phyloP scores from a whole-genome alignment of 1,140 invertebrate genomes.

The Drosophila kanapiae region DNA sequence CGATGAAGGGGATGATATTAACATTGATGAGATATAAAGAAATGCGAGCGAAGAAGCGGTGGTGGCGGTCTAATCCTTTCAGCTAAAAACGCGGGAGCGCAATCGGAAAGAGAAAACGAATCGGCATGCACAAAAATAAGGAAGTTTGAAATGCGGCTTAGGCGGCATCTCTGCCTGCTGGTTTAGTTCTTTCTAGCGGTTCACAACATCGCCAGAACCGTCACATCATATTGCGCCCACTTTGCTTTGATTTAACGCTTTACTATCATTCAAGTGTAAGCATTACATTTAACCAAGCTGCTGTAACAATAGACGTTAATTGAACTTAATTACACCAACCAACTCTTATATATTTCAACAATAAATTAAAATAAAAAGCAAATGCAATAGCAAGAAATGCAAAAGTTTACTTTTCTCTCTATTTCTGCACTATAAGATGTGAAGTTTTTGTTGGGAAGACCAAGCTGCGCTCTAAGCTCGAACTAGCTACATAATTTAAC shows the following conservation, averaged over 20 bases:
- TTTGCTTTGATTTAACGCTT: conserved; percentile 38
- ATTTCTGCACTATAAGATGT: no score
- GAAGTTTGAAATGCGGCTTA: background rate
- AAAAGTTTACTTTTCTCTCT: background rate
- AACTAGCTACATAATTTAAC: no score
- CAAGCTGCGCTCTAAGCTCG: no score
- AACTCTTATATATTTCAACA: conserved; percentile 23
- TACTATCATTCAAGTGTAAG: conserved; percentile 29
- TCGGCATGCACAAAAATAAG: conserved; percentile 4
- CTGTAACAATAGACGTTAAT: conserved; percentile 44
- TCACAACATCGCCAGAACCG: background rate
- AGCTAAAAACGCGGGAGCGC: conserved; percentile 3
- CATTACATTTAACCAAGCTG: conserved; percentile 36
- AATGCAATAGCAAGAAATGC: conserved; percentile 16
- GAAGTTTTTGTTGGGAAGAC: no score
- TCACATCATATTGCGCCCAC: background rate
- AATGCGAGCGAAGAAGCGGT: conserved; percentile 3
- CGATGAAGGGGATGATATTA: conserved; percentile 92
- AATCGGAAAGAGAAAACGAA: background rate
- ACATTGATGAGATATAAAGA: conserved; percentile 95
- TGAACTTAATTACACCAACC: conserved; percentile 39
- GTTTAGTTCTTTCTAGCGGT: conserved; percentile 7
- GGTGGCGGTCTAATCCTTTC: background rate
- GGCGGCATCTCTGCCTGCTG: conserved; percentile 1
- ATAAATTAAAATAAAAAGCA: conserved; percentile 32